Conservation (phyloP, 2,797 vertebrate genomes). For the Phalanger gymnotis region DNA sequence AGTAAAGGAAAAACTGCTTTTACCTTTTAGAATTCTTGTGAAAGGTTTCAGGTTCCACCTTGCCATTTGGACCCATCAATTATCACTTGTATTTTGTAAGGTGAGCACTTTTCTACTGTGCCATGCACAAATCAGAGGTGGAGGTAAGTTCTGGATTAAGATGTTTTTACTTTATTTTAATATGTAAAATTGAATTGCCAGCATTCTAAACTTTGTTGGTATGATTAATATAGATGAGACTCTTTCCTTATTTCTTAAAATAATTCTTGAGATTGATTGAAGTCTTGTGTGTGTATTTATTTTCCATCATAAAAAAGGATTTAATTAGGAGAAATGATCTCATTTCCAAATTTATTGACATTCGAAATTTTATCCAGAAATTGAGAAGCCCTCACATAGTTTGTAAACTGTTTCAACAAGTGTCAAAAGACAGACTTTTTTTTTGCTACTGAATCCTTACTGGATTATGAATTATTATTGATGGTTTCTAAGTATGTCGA, state of each 20-base stretch:
- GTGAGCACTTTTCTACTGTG: too few species aligned
- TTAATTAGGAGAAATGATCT: neutral
- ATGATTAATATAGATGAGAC: neutral
- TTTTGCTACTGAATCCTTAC: neutral
- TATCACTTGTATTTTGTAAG: too few species aligned
- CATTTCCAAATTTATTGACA: neutral
- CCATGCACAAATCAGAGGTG: too few species aligned
- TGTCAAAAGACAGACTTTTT: neutral
- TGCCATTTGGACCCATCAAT: too few species aligned
- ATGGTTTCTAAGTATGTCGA: neutral
- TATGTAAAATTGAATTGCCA: neutral
- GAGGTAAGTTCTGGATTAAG: too few species aligned
- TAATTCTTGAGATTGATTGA: neutral
- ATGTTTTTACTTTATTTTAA: too few species aligned
- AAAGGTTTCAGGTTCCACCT: too few species aligned
- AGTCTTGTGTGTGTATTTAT: neutral
- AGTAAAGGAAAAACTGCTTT: too few species aligned
- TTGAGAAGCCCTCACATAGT: neutral
- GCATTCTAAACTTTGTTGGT: neutral
- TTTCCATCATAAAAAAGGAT: neutral
- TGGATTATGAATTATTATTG: neutral
- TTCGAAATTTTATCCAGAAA: neutral
- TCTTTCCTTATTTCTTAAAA: neutral
- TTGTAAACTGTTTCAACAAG: neutral
- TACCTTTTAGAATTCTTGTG: too few species aligned